Percentiles rank a stretch among this genome's conserved stretches.
These are phyloP conservation scores for Folsomia manolachei DNA, from an alignment of 2,888 invertebrate species.

Conservation along the genomic window DNA sequence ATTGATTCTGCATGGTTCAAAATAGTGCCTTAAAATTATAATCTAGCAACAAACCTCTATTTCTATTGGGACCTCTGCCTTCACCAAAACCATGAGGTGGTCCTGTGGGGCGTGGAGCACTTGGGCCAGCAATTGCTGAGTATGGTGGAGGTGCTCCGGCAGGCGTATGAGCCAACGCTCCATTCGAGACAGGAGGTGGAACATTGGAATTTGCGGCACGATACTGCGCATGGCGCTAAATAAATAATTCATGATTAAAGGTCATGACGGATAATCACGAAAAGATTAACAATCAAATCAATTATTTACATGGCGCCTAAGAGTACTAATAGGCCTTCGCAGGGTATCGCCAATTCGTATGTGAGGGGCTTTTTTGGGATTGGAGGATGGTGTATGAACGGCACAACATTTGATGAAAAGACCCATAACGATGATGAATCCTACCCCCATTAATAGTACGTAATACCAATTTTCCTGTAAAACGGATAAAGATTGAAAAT, in stretches of 20 bases:
- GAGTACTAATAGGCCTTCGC: constrained; percentile 83
- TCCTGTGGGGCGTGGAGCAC: constrained; percentile 55
- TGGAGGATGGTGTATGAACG: constrained; percentile 97
- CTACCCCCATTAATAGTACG: constrained; percentile 79
- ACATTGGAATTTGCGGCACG: constrained; percentile 45
- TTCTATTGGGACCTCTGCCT: constrained; percentile 61
- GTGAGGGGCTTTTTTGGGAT: constrained; percentile 95
- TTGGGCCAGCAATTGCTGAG: constrained; percentile 51
- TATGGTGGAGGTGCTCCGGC: constrained; percentile 51
- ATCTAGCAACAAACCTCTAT: constrained; percentile 34
- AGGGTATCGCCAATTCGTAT: constrained; percentile 88
- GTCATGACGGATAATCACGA: constrained; percentile 8
- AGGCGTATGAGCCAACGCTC: constrained; percentile 53
- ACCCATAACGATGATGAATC: constrained; percentile 92
- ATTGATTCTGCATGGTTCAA: neutral
- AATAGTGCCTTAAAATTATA: neutral
- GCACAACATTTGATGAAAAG: constrained; percentile 99
- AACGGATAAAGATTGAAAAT: constrained; percentile 9
- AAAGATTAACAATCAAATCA: neutral
- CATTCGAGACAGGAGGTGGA: constrained; percentile 38
- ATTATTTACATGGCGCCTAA: constrained; percentile 81
- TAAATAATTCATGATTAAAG: too few species aligned
- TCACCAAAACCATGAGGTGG: constrained; percentile 70
- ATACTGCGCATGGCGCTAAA: constrained; percentile 48
- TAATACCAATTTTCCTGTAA: constrained; percentile 86